Percentiles rank a stretch among this genome's conserved stretches.
These are phyloP conservation scores for Callinectes sapidus DNA, from an alignment of 2,888 invertebrate genomes.

Conservation along the genomic window DNA sequence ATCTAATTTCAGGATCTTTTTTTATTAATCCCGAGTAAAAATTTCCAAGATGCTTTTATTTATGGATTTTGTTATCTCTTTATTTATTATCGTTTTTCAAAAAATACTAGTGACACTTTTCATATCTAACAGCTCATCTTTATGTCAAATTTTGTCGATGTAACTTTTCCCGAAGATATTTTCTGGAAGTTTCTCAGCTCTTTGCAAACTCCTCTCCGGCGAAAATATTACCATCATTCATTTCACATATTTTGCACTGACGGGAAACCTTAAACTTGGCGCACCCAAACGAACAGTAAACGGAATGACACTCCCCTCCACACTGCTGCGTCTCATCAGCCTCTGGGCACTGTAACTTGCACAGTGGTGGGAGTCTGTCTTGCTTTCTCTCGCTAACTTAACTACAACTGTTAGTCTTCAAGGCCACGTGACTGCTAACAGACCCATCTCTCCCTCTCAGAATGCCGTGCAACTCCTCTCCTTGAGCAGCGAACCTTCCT, in stretches of 20 bases:
- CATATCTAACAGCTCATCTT: background rate
- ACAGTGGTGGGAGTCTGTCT: background rate
- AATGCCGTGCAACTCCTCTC: background rate
- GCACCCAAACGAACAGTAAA: background rate
- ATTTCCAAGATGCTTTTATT: background rate
- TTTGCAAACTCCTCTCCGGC: background rate
- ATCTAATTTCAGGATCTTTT: background rate
- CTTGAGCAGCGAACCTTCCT: background rate
- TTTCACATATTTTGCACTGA: background rate
- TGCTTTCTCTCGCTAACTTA: background rate
- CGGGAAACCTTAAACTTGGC: background rate
- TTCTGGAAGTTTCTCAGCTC: background rate
- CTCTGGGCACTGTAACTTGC: background rate
- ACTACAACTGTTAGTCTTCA: background rate
- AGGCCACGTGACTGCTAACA: conserved; percentile 2
- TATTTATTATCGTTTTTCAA: background rate
- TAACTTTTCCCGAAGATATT: background rate
- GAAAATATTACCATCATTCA: conserved; percentile 5
- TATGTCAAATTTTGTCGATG: background rate
- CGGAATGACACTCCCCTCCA: background rate
- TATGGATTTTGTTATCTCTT: background rate
- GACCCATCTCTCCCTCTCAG: background rate
- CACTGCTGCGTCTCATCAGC: background rate
- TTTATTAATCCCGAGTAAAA: background rate
- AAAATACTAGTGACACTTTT: background rate